phyloP scores from a whole-genome alignment of 2,797 vertebrate species.

The Periophthalmus magnuspinnatus region DNA sequence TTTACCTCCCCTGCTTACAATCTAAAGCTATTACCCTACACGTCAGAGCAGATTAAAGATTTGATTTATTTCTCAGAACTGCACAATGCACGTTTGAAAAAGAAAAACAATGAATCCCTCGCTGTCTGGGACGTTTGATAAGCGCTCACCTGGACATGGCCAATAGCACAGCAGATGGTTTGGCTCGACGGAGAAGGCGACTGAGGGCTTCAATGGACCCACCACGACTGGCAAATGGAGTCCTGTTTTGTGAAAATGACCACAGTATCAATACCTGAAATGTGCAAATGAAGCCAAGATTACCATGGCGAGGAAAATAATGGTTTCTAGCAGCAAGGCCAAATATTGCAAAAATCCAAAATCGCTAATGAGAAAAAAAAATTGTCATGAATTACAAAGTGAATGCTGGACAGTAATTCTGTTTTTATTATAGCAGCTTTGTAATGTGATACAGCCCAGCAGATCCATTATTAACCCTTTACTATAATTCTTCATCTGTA shows the following conservation, averaged over 20 bases:
- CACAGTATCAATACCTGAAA: slow-evolving; percentile 23
- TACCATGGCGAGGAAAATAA: slow-evolving; percentile 1
- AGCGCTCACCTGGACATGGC: slow-evolving; percentile 35
- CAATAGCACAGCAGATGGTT: slow-evolving; percentile 44
- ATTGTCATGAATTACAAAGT: neutral
- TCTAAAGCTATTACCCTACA: slow-evolving; percentile 6
- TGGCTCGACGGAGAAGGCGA: slow-evolving; percentile 29
- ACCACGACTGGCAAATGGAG: slow-evolving; percentile 25
- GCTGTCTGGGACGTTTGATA: slow-evolving; percentile 48
- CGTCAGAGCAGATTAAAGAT: slow-evolving; percentile 25
- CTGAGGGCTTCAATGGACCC: slow-evolving; percentile 27
- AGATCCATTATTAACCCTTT: neutral
- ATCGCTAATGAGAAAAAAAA: neutral
- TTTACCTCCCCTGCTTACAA: neutral
- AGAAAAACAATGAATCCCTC: slow-evolving; percentile 18
- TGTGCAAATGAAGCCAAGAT: neutral
- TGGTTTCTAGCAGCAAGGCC: neutral
- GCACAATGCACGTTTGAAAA: slow-evolving; percentile 17
- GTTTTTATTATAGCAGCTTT: neutral
- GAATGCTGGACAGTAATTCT: neutral
- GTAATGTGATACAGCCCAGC: neutral
- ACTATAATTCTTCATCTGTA: neutral
- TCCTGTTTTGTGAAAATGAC: slow-evolving; percentile 43
- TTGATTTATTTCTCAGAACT: slow-evolving; percentile 12
- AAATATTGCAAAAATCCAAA: neutral